Evolutionary conservation across 2,888 invertebrate species (phyloP).

Genomic region (Physocephala rufipes): DNA sequence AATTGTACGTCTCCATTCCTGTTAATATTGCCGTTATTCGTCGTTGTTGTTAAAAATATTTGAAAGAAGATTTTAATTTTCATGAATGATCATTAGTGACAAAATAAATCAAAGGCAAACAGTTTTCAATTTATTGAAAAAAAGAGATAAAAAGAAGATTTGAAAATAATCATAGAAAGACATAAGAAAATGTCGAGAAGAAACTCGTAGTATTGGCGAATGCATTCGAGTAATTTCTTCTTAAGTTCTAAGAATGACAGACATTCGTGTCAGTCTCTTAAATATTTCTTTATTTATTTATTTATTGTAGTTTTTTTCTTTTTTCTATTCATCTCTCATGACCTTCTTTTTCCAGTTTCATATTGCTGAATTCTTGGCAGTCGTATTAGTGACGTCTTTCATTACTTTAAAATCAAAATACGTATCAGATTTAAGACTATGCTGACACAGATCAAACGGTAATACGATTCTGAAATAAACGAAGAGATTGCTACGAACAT

Average conservation of each 20-base stretch:
- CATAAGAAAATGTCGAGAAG: neutral
- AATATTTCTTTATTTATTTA: constrained; percentile 65
- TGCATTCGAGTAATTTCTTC: no score
- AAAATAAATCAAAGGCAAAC: neutral
- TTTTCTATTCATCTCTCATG: no score
- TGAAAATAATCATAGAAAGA: neutral
- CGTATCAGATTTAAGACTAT: no score
- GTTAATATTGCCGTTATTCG: constrained; percentile 32
- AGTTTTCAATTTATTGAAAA: neutral
- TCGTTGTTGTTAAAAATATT: constrained; percentile 37
- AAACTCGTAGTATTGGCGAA: no score
- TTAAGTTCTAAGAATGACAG: neutral
- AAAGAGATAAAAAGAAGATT: constrained; percentile 10
- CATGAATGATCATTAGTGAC: neutral
- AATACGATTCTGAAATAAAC: no score
- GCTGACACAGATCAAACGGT: no score
- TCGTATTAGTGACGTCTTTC: no score
- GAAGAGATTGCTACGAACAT: no score
- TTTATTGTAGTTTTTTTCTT: no score
- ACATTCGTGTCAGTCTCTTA: constrained; percentile 77
- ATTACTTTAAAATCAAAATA: no score
- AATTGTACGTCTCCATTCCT: constrained; percentile 66
- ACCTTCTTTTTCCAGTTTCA: no score
- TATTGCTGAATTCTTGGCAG: no score
- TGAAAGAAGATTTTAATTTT: neutral